Conservation (phyloP, 2,113 vertebrate species). For the Globicephala melas region DNA sequence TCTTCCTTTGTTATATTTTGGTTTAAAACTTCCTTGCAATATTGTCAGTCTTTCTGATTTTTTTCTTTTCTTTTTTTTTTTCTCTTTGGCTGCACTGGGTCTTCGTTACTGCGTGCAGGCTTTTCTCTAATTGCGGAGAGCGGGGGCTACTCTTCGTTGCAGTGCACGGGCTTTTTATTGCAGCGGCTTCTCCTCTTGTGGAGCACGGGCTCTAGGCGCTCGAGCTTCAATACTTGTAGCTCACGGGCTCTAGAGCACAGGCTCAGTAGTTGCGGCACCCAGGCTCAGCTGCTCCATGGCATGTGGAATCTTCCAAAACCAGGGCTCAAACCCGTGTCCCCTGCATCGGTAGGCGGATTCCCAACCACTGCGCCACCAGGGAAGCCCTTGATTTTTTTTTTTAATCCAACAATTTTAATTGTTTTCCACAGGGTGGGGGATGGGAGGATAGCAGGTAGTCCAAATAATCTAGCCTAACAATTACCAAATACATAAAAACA, state of each 20-base stretch:
- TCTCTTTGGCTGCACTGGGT: no score
- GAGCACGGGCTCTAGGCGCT: no score
- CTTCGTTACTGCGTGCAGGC: no score
- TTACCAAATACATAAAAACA: neutral
- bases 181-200: no score
- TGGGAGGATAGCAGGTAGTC: neutral
- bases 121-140: no score
- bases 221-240: no score
- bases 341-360: rapidly evolving
- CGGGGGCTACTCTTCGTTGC: no score
- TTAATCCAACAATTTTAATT: neutral
- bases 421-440: neutral
- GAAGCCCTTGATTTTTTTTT: neutral
- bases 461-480: neutral
- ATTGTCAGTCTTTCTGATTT: neutral
- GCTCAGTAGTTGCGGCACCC: no score
- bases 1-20: neutral
- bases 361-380: neutral
- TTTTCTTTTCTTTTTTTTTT: neutral
- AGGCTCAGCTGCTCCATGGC: no score
- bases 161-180: no score
- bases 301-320: neutral
- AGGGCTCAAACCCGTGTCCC: neutral
- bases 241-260: no score
- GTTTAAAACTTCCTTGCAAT: neutral